These are phyloP conservation scores for Forbesichthys papilliferus DNA, from an alignment of 2,113 vertebrate genomes.

Conservation along the genomic window DNA sequence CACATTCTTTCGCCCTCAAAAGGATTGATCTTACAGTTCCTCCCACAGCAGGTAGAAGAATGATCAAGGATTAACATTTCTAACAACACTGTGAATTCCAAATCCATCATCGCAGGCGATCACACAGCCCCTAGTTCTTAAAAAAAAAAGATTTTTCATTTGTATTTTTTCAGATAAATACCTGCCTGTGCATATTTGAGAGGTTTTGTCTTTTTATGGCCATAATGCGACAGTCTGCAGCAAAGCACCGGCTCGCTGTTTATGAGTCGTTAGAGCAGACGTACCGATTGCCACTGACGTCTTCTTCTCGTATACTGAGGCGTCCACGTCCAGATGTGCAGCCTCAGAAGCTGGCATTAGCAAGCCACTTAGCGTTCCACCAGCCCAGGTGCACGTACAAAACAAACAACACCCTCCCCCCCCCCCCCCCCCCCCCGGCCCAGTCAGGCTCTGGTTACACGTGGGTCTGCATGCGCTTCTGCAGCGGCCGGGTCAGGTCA, in stretches of 20 bases:
- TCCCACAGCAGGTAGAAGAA: too few relatives aligned
- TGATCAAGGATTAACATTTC: too few relatives aligned
- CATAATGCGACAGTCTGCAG: not conserved
- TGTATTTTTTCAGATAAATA: too few relatives aligned
- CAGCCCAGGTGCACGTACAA: not conserved
- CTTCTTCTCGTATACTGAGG: not conserved
- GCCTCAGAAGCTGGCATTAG: conserved; percentile 3
- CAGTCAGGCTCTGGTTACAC: conserved; percentile 72
- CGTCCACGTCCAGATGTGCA: not conserved
- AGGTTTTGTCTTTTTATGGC: not conserved
- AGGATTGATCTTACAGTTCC: too few relatives aligned
- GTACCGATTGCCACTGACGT: conserved; percentile 20
- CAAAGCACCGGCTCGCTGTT: not conserved
- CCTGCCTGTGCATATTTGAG: too few relatives aligned
- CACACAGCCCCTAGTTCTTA: too few relatives aligned
- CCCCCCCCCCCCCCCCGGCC: not conserved
- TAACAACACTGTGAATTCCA: too few relatives aligned
- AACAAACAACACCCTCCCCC: not conserved
- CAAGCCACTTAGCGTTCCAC: not conserved
- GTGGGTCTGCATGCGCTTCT: conserved; percentile 93
- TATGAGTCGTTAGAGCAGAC: conserved; percentile 19
- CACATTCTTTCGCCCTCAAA: too few relatives aligned
- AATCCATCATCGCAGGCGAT: not conserved
- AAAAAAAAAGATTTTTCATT: too few relatives aligned
- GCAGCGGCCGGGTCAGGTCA: conserved; percentile 86